phyloP scores from a whole-genome alignment of 2,888 invertebrate genomes.

The Heliconius sara region DNA sequence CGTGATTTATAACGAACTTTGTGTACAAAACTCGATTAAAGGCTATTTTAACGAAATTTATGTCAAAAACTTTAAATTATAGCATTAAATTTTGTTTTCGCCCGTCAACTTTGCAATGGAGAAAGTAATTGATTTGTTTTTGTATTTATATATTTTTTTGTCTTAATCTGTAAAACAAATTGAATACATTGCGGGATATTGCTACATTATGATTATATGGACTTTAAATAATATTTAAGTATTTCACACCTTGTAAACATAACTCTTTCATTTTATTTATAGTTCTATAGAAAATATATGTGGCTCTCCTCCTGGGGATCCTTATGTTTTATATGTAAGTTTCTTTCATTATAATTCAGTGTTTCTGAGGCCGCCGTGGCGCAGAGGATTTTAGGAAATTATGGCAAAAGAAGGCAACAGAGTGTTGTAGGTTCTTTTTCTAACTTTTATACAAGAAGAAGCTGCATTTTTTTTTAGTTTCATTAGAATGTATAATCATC shows the following conservation, averaged over 20 bases:
- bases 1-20: constrained; percentile 28
- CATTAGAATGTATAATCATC: background rate
- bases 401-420: background rate
- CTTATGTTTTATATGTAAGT: background rate
- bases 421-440: background rate
- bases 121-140: constrained; percentile 8
- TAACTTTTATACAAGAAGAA: background rate
- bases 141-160: background rate
- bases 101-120: constrained; percentile 17
- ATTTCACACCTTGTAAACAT: too few species aligned
- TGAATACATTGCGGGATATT: background rate
- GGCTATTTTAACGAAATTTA: constrained; percentile 40
- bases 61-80: constrained; percentile 41
- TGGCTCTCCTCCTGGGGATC: background rate
- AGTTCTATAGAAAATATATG: background rate
- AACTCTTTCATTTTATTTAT: too few species aligned
- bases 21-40: constrained; percentile 36
- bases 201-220: background rate
- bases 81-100: constrained; percentile 38
- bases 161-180: background rate
- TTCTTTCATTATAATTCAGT: background rate
- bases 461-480: background rate
- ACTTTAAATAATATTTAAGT: too few species aligned
- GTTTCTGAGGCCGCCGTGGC: too few species aligned
- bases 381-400: background rate